Evolutionary conservation across 2,113 vertebrate genomes (phyloP), one percentile per base, ranked within the genome.

Genomic region (Xiphophorus hellerii): DNA sequence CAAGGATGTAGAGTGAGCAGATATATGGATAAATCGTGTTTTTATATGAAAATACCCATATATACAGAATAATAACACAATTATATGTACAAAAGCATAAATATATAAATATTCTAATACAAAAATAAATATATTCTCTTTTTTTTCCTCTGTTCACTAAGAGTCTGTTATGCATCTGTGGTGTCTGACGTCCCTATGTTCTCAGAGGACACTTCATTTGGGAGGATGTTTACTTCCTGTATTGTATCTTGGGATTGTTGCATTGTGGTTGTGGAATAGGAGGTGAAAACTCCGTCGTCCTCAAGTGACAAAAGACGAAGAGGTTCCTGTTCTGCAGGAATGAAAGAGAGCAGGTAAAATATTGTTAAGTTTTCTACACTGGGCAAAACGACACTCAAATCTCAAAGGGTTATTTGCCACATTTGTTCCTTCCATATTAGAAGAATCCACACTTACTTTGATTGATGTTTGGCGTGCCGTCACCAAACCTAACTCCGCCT

Each of bases 21-120:
- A 77, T 30, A 79, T 65, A 63, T 73, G 76, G 87, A 90, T 89
- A 89, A 78, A 91, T 77, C 67, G 44, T 85, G 35, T 82, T 78
- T 83, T 75, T 87, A 91, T 93, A 93, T 90, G 91, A 94, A 95
- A 88, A 92, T 90, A 89, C 90, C 85, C 89, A 91, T 94, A 89
- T 96, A 93, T 95, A 93, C 93, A 95, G 93, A 92, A 92, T 93
- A 94, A 95, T 90, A 94, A 94, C 95, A 95, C 94, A 94, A 91
- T 90, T 97, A 97, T 98, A 97, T 98, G 95, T 98, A 98, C 97
- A 99, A 94, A 94, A 93, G 94, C 94, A 98, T 99, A 99, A 98
- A 99, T 99, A 99, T 96, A 99, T 99, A 99, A 98, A 99, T 94
- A 92, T 92, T 95, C 95, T 96, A 93, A 97, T 98, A 99, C 94